These are phyloP conservation scores for Amorpha juglandis DNA, from an alignment of 2,888 invertebrate species.

Conservation along the genomic window DNA sequence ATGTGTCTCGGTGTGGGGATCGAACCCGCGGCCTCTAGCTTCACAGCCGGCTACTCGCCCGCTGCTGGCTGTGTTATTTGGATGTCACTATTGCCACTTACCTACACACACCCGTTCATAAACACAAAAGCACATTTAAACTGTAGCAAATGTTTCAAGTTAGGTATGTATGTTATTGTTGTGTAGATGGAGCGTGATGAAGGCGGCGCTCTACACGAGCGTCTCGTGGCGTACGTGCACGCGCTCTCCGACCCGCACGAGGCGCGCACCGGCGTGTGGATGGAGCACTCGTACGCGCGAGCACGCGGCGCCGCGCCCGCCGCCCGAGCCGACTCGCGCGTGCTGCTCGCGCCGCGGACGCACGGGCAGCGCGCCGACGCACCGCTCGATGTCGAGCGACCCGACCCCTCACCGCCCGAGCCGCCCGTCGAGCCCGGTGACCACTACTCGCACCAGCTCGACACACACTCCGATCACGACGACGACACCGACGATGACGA, in stretches of 20 bases:
- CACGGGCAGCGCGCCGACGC: slow-evolving; percentile 31
- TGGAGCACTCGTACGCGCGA: slow-evolving; percentile 41
- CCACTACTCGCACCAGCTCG: slow-evolving; percentile 33
- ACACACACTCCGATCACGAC: slow-evolving; percentile 32
- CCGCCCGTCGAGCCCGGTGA: slow-evolving; percentile 30
- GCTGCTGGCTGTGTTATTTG: no score
- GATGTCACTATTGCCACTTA: no score
- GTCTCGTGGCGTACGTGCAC: slow-evolving; percentile 67
- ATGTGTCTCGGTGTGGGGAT: no score
- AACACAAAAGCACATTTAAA: no score
- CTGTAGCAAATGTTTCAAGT: no score
- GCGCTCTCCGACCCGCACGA: slow-evolving; percentile 50
- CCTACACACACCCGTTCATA: no score
- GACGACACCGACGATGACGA: slow-evolving; percentile 42
- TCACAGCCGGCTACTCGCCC: no score
- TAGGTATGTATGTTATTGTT: no score
- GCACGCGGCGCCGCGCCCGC: slow-evolving; percentile 46
- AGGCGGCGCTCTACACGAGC: slow-evolving; percentile 58
- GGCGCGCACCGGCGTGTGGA: slow-evolving; percentile 43
- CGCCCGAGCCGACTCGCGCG: slow-evolving; percentile 28
- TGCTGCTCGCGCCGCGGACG: slow-evolving; percentile 31
- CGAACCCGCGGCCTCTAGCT: no score
- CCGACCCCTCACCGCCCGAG: slow-evolving; percentile 34
- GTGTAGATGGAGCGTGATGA: slow-evolving; percentile 17
- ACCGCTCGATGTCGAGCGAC: slow-evolving; percentile 36